Base-by-base conservation (phyloP, 2,797 vertebrate species). In the Falco concolor region DNA sequence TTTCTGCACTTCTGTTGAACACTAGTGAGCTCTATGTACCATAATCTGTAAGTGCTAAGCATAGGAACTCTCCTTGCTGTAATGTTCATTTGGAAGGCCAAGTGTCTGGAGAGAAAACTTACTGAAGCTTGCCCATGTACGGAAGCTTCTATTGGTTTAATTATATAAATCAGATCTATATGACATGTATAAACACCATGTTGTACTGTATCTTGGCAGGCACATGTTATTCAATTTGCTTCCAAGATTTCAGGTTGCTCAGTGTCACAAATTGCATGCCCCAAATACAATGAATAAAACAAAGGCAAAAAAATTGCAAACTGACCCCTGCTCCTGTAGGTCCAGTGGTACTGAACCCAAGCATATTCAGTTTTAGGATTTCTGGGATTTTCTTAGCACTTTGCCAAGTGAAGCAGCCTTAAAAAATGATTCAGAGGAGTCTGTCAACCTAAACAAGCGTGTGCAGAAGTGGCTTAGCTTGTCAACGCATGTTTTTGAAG, bases 91-190 rank as follows among this genome's bases (percentile, higher is more conserved):
- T 84, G 60, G 38, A 91, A 95, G 40, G 47, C 56, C 40, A 78
- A 49, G 24, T 27, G 11, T 81, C 91, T 86, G 63, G 79, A 89
- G 57, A 83, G 53, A 93, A 94, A 93, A 75, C 47, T 88, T 86
- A 88, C 4, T 84, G 73, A 78, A 69, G 44, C 40, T 92, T 90
- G 50, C 73, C 76, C 2, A 1, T 28, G 36, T 85, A 85, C 32
- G 4, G 87, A 91, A 93, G 60, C 44, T 91, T 86, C 84, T 89
- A 40, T 56, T 84, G 57, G 73, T 90, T 81, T 91, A 95, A 91
- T 95, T 88, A 67, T n/a, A 94, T 87, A 93, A 94, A 95, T 93
- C 91, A 93, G 47, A 67, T 95, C 91, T 96, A 68, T 91, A 7
- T 86, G 88, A 87, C 90, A 68, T 88, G 80, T 95, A 76, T 86